Percentiles rank a stretch among this genome's conserved stretches.
These are phyloP conservation scores for Xiphydria camelus DNA, from an alignment of 2,888 invertebrate genomes.

Conservation along the genomic window DNA sequence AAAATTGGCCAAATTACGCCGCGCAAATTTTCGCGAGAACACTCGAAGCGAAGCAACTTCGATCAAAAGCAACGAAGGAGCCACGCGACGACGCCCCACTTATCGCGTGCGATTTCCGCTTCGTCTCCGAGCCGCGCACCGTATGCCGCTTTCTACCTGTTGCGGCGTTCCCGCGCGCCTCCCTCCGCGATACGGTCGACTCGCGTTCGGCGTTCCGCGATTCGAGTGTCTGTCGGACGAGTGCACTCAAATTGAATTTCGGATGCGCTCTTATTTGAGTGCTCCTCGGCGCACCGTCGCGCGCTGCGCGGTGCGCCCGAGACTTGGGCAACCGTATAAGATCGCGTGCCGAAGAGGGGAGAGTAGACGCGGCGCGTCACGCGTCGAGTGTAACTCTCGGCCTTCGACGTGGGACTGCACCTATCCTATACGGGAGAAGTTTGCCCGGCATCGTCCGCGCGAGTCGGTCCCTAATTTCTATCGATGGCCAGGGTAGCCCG, in stretches of 20 bases:
- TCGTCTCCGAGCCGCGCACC: too few relatives aligned
- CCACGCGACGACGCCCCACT: not conserved
- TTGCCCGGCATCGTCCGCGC: too few relatives aligned
- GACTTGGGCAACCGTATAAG: slow-evolving; percentile 51
- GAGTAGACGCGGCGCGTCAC: too few relatives aligned
- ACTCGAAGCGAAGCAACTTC: not conserved
- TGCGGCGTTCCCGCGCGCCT: not conserved
- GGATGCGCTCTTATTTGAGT: slow-evolving; percentile 57
- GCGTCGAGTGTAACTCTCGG: too few relatives aligned
- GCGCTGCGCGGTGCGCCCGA: slow-evolving; percentile 42
- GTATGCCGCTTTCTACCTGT: not conserved
- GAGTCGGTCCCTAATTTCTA: too few relatives aligned
- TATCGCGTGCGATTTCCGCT: not conserved
- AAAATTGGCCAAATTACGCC: too few relatives aligned
- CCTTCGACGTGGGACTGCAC: too few relatives aligned
- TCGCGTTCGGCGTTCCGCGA: not conserved
- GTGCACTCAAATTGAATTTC: slow-evolving; percentile 37
- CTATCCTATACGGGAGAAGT: too few relatives aligned
- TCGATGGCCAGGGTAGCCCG: too few relatives aligned
- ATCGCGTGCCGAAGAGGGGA: slow-evolving; percentile 50
- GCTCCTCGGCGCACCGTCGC: slow-evolving; percentile 47
- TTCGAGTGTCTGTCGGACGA: slow-evolving; percentile 43
- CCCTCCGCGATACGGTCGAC: not conserved
- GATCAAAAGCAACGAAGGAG: not conserved
- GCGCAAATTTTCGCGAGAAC: too few relatives aligned